Conservation (phyloP, 2,113 vertebrate genomes). For the Kryptolebias marmoratus region DNA sequence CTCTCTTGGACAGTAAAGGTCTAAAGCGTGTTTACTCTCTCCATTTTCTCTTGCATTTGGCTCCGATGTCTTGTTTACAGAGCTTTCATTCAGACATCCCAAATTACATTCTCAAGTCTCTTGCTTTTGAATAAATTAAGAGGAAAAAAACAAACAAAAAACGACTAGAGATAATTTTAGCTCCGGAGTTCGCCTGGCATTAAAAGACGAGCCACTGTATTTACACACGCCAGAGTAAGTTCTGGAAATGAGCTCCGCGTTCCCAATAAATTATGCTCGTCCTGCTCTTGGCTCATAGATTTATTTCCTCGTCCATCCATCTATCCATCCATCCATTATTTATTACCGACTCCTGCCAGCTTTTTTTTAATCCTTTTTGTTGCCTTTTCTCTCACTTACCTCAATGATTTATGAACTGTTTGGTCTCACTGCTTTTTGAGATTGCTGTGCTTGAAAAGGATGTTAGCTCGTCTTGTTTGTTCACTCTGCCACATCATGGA, state of each 20-base stretch:
- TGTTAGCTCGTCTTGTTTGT: conserved; percentile 19
- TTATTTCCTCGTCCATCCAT: conserved; percentile 69
- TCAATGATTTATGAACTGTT: conserved; percentile 76
- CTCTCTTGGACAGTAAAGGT: neutral
- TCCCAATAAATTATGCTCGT: conserved; percentile 36
- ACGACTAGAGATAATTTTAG: neutral
- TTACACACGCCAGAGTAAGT: conserved; percentile 10
- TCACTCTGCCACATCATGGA: conserved; percentile 3
- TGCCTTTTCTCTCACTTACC: conserved; percentile 52
- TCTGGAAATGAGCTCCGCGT: conserved; percentile 21
- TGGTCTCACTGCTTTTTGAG: conserved; percentile 49
- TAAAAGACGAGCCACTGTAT: conserved; percentile 7
- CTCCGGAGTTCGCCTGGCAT: conserved; percentile 8
- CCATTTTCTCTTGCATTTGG: neutral
- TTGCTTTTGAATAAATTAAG: conserved; percentile 19
- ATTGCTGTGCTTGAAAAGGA: conserved; percentile 44
- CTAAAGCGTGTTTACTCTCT: conserved; percentile 1
- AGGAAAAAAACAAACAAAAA: conserved; percentile 5
- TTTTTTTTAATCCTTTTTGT: conserved; percentile 17
- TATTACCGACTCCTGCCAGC: conserved; percentile 65
- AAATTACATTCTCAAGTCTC: conserved; percentile 5
- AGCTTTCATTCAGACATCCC: conserved; percentile 15
- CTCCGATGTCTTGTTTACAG: neutral
- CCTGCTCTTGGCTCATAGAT: conserved; percentile 50
- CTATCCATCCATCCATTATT: conserved; percentile 69